These are phyloP conservation scores for Dryomyza anilis DNA, from an alignment of 2,888 invertebrate species.

Conservation along the genomic window DNA sequence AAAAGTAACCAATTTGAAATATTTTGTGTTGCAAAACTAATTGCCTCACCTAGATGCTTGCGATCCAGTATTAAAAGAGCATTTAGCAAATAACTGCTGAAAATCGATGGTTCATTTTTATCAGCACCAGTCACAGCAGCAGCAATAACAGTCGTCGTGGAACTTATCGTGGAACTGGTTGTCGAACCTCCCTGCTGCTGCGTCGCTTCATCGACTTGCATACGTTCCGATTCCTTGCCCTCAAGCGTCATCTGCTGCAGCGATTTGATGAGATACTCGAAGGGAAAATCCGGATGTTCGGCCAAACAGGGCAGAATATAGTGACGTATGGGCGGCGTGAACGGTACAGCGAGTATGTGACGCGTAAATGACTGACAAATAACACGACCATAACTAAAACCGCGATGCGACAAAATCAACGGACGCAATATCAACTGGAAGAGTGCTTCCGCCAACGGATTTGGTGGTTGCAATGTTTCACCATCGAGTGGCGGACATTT, in stretches of 20 bases:
- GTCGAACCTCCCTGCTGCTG: background rate
- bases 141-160: too few species aligned
- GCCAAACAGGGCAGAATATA: slow-evolving; percentile 74
- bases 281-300: slow-evolving; percentile 63
- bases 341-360: slow-evolving; percentile 70
- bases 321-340: slow-evolving; percentile 72
- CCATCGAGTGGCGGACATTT: slow-evolving; percentile 74
- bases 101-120: slow-evolving; percentile 33
- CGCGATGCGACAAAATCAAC: slow-evolving; percentile 62
- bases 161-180: too few species aligned
- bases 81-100: slow-evolving; percentile 55
- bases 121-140: slow-evolving; percentile 22
- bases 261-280: slow-evolving; percentile 62
- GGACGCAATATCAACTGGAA: slow-evolving; percentile 80
- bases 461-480: slow-evolving; percentile 71
- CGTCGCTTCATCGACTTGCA: slow-evolving; percentile 37
- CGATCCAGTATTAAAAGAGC: slow-evolving; percentile 57
- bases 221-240: slow-evolving; percentile 39
- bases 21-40: background rate
- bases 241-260: slow-evolving; percentile 49
- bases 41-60: slow-evolving; percentile 46
- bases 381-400: slow-evolving; percentile 41
- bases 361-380: slow-evolving; percentile 64
- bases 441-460: slow-evolving; percentile 73
- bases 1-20: too few species aligned